phyloP scores from a whole-genome alignment of 2,113 vertebrate species.

The Alces alces region DNA sequence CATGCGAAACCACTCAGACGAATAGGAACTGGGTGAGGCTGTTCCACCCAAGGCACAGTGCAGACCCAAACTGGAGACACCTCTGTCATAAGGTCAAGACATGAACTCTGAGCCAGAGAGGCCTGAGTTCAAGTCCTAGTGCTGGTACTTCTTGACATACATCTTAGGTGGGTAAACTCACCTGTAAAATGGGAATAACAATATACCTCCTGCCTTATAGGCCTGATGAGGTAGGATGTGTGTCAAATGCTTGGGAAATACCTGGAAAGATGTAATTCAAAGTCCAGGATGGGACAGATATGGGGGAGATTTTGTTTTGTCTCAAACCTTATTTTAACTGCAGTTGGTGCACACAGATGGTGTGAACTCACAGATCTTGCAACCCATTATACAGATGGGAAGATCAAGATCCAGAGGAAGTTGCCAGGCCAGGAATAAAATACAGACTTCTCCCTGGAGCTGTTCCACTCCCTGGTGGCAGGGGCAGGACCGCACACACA shows the following conservation, averaged over 20 bases:
- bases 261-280: neutral
- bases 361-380: neutral
- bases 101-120: neutral
- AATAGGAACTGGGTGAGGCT: neutral
- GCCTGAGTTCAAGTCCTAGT: neutral
- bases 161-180: neutral
- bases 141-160: neutral
- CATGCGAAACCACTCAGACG: fast-evolving
- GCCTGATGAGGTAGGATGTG: neutral
- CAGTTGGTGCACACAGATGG: neutral
- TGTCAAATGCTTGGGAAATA: neutral
- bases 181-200: neutral
- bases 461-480: neutral
- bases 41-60: neutral
- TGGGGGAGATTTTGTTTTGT: neutral
- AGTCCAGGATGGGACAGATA: neutral
- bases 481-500: neutral
- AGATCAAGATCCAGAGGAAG: neutral
- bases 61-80: neutral
- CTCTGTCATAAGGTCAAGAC: neutral
- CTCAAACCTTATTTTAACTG: neutral
- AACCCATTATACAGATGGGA: neutral
- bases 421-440: neutral
- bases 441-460: neutral
- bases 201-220: neutral